Percentiles rank a stretch among this genome's conserved stretches.
These are phyloP conservation scores for Enoplosus armatus DNA, from an alignment of 2,797 vertebrate genomes.

Conservation along the genomic window DNA sequence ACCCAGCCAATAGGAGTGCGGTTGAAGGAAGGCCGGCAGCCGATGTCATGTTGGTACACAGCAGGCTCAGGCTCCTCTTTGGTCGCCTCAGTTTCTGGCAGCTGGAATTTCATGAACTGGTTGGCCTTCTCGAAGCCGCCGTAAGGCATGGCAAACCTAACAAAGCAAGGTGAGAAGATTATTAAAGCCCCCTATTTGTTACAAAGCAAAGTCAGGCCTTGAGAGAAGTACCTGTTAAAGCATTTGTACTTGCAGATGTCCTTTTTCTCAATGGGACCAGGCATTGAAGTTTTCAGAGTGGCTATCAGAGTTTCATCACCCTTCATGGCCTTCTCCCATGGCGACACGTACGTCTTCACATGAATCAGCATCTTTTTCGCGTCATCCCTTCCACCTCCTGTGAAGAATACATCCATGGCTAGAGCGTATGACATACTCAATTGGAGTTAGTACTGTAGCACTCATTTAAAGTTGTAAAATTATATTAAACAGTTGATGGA, in stretches of 20 bases:
- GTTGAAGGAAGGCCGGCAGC: constrained; percentile 96
- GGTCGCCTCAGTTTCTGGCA: constrained; percentile 90
- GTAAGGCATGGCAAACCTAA: constrained; percentile 93
- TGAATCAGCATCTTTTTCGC: constrained; percentile 45
- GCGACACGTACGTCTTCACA: constrained; percentile 92
- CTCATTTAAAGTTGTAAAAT: background rate
- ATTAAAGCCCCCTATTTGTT: background rate
- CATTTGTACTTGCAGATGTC: constrained; percentile 90
- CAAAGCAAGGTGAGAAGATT: constrained; percentile 35
- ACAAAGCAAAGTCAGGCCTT: background rate
- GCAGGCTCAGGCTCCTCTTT: constrained; percentile 89
- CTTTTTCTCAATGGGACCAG: constrained; percentile 81
- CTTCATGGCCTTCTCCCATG: constrained; percentile 98
- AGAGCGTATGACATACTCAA: background rate
- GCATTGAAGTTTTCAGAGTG: constrained; percentile 87
- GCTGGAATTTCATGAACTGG: constrained; percentile 97
- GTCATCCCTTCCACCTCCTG: constrained; percentile 63
- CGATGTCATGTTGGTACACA: constrained; percentile 92
- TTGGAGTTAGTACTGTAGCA: background rate
- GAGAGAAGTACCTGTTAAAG: constrained; percentile 92
- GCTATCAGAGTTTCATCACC: constrained; percentile 90
- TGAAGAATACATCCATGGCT: constrained; percentile 14
- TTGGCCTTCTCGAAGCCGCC: constrained; percentile 96
- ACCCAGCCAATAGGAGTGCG: constrained; percentile 98
- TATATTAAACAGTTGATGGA: background rate